These are phyloP conservation scores for Taenioides sp. DNA, from an alignment of 2,797 vertebrate species.

Conservation along the genomic window DNA sequence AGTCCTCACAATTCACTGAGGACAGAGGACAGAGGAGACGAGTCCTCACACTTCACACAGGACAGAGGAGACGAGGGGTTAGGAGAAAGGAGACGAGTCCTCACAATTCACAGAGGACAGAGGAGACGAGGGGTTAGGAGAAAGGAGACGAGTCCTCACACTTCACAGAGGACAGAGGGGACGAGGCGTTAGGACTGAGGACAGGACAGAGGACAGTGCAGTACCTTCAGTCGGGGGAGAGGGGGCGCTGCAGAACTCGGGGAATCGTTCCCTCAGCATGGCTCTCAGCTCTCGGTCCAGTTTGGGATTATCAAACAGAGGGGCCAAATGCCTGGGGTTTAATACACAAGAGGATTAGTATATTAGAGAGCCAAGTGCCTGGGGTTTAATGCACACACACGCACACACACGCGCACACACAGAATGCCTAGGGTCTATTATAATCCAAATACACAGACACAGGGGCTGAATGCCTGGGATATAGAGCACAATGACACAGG, in stretches of 20 bases:
- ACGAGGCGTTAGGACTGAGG: too few species aligned
- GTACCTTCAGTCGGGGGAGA: conserved; percentile 91
- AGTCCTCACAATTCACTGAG: background rate
- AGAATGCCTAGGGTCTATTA: too few species aligned
- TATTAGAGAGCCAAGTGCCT: background rate
- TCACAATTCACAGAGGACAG: background rate
- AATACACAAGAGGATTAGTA: background rate
- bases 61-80: background rate
- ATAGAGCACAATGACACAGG: too few species aligned
- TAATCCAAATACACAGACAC: too few species aligned
- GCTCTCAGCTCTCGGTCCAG: conserved; percentile 93
- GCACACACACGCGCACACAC: too few species aligned
- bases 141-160: too few species aligned
- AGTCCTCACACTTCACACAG: background rate
- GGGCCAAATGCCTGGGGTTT: conserved; percentile 85
- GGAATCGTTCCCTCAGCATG: conserved; percentile 95
- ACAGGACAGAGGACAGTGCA: background rate
- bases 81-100: background rate
- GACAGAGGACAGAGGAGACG: too few species aligned
- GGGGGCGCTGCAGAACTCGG: conserved; percentile 94
- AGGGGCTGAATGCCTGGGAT: too few species aligned
- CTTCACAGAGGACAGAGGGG: background rate
- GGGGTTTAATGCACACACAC: background rate
- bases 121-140: background rate
- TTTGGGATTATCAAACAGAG: conserved; percentile 97